phyloP scores from a whole-genome alignment of 2,797 vertebrate species.

The Iguana delicatissima region DNA sequence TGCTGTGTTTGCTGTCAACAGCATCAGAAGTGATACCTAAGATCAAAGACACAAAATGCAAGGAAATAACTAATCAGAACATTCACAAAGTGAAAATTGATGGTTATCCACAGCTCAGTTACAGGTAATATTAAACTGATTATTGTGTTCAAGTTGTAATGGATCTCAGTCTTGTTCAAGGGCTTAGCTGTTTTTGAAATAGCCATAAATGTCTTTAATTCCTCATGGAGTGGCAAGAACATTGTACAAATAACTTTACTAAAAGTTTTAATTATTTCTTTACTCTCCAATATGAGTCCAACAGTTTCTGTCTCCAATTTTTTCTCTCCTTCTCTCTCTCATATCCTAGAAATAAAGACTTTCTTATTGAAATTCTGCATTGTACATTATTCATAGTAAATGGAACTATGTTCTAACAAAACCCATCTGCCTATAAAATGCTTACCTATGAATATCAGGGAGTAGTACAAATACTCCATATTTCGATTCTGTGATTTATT shows the following conservation, averaged over 20 bases:
- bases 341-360: slow-evolving; percentile 5
- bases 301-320: background rate
- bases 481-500: background rate
- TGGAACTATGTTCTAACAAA: slow-evolving; percentile 33
- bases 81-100: slow-evolving; percentile 31
- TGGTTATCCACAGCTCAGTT: background rate
- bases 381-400: slow-evolving; percentile 33
- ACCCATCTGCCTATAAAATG: background rate
- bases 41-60: slow-evolving; percentile 22
- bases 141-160: slow-evolving; percentile 22
- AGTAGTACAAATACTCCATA: background rate
- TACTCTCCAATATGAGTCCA: slow-evolving; percentile 14
- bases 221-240: background rate
- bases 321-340: background rate
- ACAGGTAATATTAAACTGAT: background rate
- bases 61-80: background rate
- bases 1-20: slow-evolving; percentile 1
- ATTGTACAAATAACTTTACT: slow-evolving; percentile 16
- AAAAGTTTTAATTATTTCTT: background rate
- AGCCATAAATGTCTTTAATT: slow-evolving; percentile 6
- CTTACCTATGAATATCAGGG: slow-evolving; percentile 12
- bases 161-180: background rate
- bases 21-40: background rate
- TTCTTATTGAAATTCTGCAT: slow-evolving; percentile 30
- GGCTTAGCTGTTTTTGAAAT: slow-evolving; percentile 17